Base-by-base conservation (phyloP, 2,797 vertebrate species). In the Zalophus californianus region DNA sequence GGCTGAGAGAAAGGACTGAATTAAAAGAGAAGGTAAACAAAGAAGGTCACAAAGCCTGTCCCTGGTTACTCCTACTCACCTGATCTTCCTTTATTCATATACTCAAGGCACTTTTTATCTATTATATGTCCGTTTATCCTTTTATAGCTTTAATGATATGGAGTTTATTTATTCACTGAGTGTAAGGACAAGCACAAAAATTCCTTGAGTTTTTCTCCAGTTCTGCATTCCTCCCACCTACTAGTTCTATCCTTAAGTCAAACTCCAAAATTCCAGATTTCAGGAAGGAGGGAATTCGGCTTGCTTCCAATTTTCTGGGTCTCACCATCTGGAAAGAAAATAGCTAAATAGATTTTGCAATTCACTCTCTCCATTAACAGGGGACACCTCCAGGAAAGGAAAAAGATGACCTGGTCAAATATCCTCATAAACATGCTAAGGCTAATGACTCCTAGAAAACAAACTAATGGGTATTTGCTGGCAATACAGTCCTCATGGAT, bases 201-300 rank as follows among this genome's bases (percentile, higher is more conserved):
- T 38, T 95, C 32, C 44, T 60, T 70, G 60, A 62, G 7, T 82
- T 96, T 80, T 84, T 32, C 2, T 18, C 15, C 20, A 78, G 48
- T 85, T 92, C 7, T n/a, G 13, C 64, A 66, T 58, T 80, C 64
- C 44, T 77, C 52, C 73, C 18, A 66, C 27, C 8, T 88, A 70
- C 60, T 56, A 64, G 44, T 77, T 91, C 56, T 44, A 16, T 44
- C 52, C 27, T 73, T 84, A 86, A 78, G 27, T n/a, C 58, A 72
- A 96, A 58, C 41, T 93, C 18, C 23, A 66, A 93, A 93, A 73
- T 44, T 60, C 25, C 68, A 75, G 25, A 78, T 91, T 87, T 96
- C 79, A 86, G 41, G 48, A 95, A 96, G 75, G 79, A 89, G 48
- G 73, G 3, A 85, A 88, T 89, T 91, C 77, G 66, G 62, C 25